Percentiles rank a stretch among this genome's conserved stretches.
phyloP scores from a whole-genome alignment of 2,797 vertebrate genomes.

The Sebastes elongatus region DNA sequence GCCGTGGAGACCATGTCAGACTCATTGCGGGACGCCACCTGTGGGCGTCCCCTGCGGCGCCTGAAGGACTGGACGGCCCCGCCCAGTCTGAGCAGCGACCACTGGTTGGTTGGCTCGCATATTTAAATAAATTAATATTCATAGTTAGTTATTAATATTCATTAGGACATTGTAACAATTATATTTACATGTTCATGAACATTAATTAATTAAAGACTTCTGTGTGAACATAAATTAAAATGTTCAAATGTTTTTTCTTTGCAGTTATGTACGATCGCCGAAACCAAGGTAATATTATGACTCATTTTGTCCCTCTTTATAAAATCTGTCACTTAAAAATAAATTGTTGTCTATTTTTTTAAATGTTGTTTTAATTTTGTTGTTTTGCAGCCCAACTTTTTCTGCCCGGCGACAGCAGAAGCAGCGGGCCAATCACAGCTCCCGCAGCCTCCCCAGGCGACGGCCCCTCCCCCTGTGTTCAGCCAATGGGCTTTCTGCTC shows the following conservation, averaged over 20 bases:
- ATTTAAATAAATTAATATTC: neutral
- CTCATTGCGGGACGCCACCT: constrained; percentile 75
- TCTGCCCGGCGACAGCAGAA: constrained; percentile 23
- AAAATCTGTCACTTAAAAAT: neutral
- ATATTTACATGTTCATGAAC: neutral
- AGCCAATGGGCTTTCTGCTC: constrained; percentile 30
- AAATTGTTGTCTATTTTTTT: neutral
- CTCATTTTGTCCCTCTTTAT: neutral
- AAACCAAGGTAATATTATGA: constrained; percentile 33
- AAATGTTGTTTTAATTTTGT: neutral
- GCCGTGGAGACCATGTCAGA: constrained; percentile 74
- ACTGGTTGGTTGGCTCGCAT: constrained; percentile 82
- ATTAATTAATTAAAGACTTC: neutral
- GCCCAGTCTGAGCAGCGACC: constrained; percentile 77
- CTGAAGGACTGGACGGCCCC: constrained; percentile 82
- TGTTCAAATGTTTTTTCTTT: neutral
- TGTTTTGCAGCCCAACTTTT: constrained; percentile 12
- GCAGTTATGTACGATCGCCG: constrained; percentile 42
- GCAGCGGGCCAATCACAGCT: constrained; percentile 30
- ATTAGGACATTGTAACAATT: neutral
- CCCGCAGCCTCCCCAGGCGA: neutral
- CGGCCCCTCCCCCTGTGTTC: constrained; percentile 20
- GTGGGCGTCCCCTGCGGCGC: constrained; percentile 65
- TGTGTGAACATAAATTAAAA: neutral
- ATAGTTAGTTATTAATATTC: neutral